Conservation (phyloP, 2,888 invertebrate genomes). For the Phortica okadai region DNA sequence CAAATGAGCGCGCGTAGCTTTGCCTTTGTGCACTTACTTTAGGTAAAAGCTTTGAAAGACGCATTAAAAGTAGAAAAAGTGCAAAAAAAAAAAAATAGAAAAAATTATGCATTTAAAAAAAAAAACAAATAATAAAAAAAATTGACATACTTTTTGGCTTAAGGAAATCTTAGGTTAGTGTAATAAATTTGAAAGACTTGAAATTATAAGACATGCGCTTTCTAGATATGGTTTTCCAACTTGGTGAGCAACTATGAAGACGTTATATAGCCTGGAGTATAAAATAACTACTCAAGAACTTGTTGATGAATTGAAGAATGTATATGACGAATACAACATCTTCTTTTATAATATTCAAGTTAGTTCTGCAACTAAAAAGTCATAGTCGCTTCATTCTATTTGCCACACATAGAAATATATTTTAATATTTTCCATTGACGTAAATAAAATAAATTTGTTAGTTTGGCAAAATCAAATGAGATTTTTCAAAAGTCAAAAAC, state of each 20-base stretch:
- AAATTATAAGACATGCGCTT: too few species aligned
- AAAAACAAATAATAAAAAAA: background rate
- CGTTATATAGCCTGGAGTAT: too few species aligned
- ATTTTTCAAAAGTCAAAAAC: background rate
- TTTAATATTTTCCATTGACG: background rate
- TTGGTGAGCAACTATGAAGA: too few species aligned
- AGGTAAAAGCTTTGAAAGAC: slow-evolving; percentile 24
- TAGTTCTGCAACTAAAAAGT: too few species aligned
- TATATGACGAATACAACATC: too few species aligned
- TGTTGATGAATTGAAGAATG: too few species aligned
- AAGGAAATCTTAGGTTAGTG: background rate
- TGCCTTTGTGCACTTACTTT: slow-evolving; percentile 26
- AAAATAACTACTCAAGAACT: too few species aligned
- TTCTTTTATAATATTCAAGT: too few species aligned
- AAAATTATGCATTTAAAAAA: background rate
- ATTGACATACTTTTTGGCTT: background rate
- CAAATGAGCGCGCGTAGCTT: slow-evolving; percentile 23
- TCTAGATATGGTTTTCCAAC: too few species aligned
- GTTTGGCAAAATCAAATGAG: background rate
- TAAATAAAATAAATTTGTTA: background rate
- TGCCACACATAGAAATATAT: too few species aligned
- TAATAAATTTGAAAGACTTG: background rate
- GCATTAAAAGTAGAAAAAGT: background rate
- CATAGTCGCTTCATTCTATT: too few species aligned
- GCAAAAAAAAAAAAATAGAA: background rate